Percentiles rank a stretch among this genome's conserved stretches.
phyloP scores from a whole-genome alignment of 2,113 vertebrate genomes.

The Kryptolebias marmoratus region DNA sequence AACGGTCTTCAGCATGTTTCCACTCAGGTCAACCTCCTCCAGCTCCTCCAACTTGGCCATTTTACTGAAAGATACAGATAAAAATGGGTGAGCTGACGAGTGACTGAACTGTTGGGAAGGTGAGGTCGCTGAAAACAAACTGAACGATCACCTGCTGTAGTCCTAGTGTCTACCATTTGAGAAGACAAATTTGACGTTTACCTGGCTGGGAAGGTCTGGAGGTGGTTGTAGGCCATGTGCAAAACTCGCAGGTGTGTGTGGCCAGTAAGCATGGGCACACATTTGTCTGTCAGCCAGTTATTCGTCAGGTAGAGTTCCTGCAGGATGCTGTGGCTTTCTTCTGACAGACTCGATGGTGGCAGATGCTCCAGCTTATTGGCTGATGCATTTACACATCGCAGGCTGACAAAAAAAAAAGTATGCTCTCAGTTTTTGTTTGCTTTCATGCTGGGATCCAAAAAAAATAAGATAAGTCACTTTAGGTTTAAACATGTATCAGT shows the following conservation, averaged over 20 bases:
- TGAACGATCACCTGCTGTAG: too few relatives aligned
- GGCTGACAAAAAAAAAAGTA: constrained; percentile 72
- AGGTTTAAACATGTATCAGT: too few relatives aligned
- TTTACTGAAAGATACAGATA: constrained; percentile 84
- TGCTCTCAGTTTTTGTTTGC: not conserved
- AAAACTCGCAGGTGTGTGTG: constrained; percentile 91
- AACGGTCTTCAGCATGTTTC: constrained; percentile 96
- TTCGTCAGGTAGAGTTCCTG: constrained; percentile 97
- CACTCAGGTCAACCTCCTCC: constrained; percentile 96
- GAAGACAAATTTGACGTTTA: constrained; percentile 44
- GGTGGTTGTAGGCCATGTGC: constrained; percentile 96
- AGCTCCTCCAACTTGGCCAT: constrained; percentile 98
- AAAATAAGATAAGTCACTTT: too few relatives aligned
- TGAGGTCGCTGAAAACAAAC: too few relatives aligned
- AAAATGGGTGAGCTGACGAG: not conserved
- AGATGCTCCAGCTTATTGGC: constrained; percentile 96
- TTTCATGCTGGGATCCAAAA: not conserved
- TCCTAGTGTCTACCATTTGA: too few relatives aligned
- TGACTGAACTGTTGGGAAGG: not conserved
- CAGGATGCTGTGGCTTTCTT: constrained; percentile 91
- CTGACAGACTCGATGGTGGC: constrained; percentile 91
- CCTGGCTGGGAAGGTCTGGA: constrained; percentile 98
- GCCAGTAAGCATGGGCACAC: constrained; percentile 92
- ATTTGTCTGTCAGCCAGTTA: constrained; percentile 95
- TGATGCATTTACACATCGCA: constrained; percentile 93